Evolutionary conservation across 2,113 vertebrate genomes (phyloP).

Genomic region (Phalacrocorax pelagicus): DNA sequence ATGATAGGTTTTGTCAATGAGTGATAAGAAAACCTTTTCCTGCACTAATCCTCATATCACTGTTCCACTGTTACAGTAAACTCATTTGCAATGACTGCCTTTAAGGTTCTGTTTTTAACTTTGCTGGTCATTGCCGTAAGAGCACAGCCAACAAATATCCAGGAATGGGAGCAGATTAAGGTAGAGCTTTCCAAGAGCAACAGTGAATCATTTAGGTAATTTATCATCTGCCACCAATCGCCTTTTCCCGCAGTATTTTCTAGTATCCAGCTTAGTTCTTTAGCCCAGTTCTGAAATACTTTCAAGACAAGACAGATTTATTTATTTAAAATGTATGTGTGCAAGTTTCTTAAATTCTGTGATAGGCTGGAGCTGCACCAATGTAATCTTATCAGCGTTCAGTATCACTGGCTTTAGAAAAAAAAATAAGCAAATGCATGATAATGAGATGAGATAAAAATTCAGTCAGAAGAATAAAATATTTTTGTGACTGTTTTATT

Average conservation of each 20-base stretch:
- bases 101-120: background rate
- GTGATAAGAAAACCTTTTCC: background rate
- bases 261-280: background rate
- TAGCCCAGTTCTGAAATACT: background rate
- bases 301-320: background rate
- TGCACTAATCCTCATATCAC: background rate
- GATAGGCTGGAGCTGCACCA: background rate
- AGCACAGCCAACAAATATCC: background rate
- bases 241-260: background rate
- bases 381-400: background rate
- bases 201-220: background rate
- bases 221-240: background rate
- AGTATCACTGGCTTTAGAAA: background rate
- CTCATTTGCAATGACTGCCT: background rate
- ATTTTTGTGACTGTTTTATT: conserved; percentile 49
- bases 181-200: background rate
- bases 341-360: background rate
- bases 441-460: conserved; percentile 52
- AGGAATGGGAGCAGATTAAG: background rate
- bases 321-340: background rate
- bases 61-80: background rate
- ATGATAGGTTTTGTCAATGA: background rate
- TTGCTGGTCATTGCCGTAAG: background rate
- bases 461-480: conserved; percentile 47
- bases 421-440: background rate